Evolutionary conservation across 2,888 invertebrate species (phyloP), one percentile per base, ranked within the genome.

Genomic region (Meliscaeva auricollis): DNA sequence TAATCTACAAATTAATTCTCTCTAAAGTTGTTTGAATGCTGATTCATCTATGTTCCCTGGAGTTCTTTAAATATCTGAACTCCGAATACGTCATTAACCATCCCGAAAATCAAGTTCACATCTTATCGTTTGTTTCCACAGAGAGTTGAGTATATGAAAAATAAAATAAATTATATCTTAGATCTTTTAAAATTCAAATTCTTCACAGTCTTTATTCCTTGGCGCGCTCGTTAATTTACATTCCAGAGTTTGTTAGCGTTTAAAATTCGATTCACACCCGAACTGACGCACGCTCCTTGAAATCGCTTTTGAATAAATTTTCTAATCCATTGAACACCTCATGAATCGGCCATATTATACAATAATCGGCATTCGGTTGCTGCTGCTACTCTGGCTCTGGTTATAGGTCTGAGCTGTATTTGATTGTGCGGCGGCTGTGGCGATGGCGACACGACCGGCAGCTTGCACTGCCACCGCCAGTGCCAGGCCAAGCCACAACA

Each of bases 251-350:
- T 50, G 50, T 66, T 50, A 22, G 38, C 7, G 38, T 17, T 85
- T 73, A 81, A 85, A 81, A 85, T 85, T 85, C 85, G 68, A 64
- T 85, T 81, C 85, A 85, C 85, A 85, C 85, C 77, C 72, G 58
- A 72, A 50, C 68, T 66, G 81, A 81, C 85, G 76, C 85, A 85
- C 85, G 85, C 85, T 85, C 85, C 85, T 81, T 85, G 81, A 81
- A 77, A 85, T 69, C 76, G 81, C 73, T 85, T 66, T 85, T 85
- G 85, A 85, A 85, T 85, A 85, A 85, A 85, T 85, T 85, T 85
- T 85, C 85, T 85, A 85, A 81, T 58, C 85, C 85, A 85, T 85
- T 85, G 85, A 85, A 73, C 85, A 85, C 60, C 50, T 50, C 41
- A 73, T 44, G 54, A 80, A 72, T 78, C 58, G 38, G 41, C 48